Conservation (phyloP, 1,140 invertebrate species). For the Thrips palmi region DNA sequence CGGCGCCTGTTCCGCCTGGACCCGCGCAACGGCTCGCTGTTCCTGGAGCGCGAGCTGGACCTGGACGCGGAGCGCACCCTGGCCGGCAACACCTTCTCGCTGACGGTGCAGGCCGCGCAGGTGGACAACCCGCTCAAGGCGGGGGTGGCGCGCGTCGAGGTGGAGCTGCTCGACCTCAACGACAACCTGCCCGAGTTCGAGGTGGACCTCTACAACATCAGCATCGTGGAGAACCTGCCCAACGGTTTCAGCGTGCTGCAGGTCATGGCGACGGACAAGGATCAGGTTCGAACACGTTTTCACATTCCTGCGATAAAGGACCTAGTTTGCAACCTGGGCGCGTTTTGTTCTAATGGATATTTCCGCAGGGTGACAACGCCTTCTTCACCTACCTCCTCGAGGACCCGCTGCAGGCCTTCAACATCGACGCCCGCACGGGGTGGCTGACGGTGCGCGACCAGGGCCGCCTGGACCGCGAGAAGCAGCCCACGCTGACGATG, state of each 20-base stretch:
- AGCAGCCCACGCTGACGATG: constrained; percentile 43
- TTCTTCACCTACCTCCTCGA: constrained; percentile 62
- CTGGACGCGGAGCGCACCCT: constrained; percentile 44
- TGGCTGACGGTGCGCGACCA: constrained; percentile 73
- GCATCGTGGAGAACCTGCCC: constrained; percentile 76
- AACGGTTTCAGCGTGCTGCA: constrained; percentile 67
- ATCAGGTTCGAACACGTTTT: constrained; percentile 32
- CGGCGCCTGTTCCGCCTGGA: constrained; percentile 49
- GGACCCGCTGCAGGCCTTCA: constrained; percentile 55
- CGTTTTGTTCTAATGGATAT: constrained; percentile 7
- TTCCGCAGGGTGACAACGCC: constrained; percentile 48
- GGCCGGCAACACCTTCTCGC: constrained; percentile 48
- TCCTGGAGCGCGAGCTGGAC: constrained; percentile 58
- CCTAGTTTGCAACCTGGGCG: no score
- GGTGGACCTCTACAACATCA: constrained; percentile 75
- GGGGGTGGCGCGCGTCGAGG: constrained; percentile 48
- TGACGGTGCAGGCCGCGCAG: constrained; percentile 55
- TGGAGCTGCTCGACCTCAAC: constrained; percentile 63
- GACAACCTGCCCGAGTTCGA: constrained; percentile 73
- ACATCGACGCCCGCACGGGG: constrained; percentile 54
- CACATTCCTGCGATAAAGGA: not conserved
- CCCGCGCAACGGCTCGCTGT: constrained; percentile 50
- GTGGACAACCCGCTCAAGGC: constrained; percentile 57
- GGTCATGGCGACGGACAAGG: constrained; percentile 56
- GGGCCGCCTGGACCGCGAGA: constrained; percentile 58